phyloP scores from a whole-genome alignment of 2,797 vertebrate genomes.

The Micropoecilia bifurca region DNA sequence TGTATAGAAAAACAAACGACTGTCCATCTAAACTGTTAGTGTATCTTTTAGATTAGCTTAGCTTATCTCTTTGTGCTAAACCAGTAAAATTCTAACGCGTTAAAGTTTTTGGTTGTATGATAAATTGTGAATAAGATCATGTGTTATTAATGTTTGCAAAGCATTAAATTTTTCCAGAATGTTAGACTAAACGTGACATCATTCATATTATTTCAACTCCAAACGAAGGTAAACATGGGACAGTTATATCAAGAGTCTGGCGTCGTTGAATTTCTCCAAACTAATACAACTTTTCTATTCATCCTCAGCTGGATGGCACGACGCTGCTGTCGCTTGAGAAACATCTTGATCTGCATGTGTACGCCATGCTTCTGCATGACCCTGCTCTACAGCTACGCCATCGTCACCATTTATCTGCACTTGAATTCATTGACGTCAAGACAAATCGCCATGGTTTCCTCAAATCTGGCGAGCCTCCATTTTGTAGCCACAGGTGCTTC shows the following conservation, averaged over 20 bases:
- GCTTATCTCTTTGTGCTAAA: background rate
- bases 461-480: background rate
- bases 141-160: background rate
- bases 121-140: background rate
- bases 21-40: background rate
- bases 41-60: background rate
- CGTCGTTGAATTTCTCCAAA: background rate
- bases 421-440: accelerated
- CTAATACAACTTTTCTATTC: slow-evolving; percentile 3
- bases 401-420: slow-evolving; percentile 1
- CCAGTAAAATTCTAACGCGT: background rate
- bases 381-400: slow-evolving; percentile 46
- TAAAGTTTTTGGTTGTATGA: background rate
- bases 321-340: slow-evolving; percentile 37
- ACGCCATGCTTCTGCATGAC: slow-evolving; percentile 49
- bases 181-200: background rate
- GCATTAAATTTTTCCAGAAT: background rate
- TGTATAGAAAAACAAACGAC: background rate
- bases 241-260: background rate
- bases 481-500: slow-evolving; percentile 55
- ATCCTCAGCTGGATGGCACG: slow-evolving; percentile 71
- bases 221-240: background rate
- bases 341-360: slow-evolving; percentile 63
- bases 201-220: too few species aligned
- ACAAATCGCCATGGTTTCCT: accelerated